phyloP scores from a whole-genome alignment of 2,113 vertebrate species.

The Halcyon senegalensis region DNA sequence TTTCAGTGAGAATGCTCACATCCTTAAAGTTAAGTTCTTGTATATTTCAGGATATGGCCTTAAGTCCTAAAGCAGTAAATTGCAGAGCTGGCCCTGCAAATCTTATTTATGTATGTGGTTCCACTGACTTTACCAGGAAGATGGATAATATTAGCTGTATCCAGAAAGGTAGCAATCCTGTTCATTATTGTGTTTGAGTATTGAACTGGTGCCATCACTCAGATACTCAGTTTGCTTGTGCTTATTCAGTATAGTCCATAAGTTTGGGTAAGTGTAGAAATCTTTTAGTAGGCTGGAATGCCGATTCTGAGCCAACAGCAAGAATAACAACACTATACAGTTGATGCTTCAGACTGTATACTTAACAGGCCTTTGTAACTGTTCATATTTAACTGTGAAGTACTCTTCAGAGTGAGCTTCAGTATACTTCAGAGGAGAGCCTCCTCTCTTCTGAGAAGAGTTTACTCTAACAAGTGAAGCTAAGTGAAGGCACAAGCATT shows the following conservation, averaged over 20 bases:
- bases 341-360: neutral
- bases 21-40: neutral
- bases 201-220: neutral
- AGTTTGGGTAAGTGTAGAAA: neutral
- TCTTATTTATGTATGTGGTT: neutral
- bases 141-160: neutral
- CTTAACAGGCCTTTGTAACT: neutral
- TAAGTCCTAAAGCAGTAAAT: conserved; percentile 27
- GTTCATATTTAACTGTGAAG: neutral
- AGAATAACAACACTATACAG: neutral
- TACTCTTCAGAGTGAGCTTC: neutral
- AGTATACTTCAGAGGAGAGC: neutral
- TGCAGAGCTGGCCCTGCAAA: conserved; percentile 14
- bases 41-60: neutral
- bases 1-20: neutral
- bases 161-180: neutral
- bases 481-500: neutral
- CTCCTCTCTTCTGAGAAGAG: neutral
- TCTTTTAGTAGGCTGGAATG: neutral
- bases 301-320: neutral
- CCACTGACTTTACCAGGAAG: conserved; percentile 36
- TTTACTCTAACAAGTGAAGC: neutral
- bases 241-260: neutral
- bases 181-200: neutral
- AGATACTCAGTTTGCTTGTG: neutral